Base-by-base conservation (phyloP, 2,113 vertebrate genomes). In the Furnarius figulus region DNA sequence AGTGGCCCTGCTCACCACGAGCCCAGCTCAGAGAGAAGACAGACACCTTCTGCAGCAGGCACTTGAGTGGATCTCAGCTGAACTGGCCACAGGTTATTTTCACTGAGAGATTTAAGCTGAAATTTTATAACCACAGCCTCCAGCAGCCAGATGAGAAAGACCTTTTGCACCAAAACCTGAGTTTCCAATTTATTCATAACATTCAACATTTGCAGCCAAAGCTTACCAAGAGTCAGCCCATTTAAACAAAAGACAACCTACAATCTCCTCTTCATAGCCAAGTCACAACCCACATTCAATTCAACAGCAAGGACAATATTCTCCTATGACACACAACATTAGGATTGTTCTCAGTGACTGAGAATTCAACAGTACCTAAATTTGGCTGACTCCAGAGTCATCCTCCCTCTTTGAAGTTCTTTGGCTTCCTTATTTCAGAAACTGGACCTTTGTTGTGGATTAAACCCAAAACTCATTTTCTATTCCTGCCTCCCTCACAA, bases 401-500 rank as follows among this genome's bases (percentile, higher is more conserved):
- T 24, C 18, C 8, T 77, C 33, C 20, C 23, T 53, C 62, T n/a
- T 6, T 47, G 24, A 91, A 81, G 21, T 61, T 82, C 31, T 65
- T 33, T 14, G 23, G 27, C 15, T 83, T 76, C 53, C 28, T 75
- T 56, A 33, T 23, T 78, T 68, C 40, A 73, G 47, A 79, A 84
- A 46, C 13, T 27, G 40, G 71, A 81, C 49, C 75, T 52, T 71
- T 42, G 59, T 2, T 83, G 68, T 40, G 33, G 33, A 77, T 78
- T 87, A 84, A 94, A 82, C 24, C 15, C 85, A 67, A 58, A 87
- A 28, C 49, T 96, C 76, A 71, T n/a, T 96, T 92, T 85, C 74
- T 92, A 18, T 74, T 63, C 33, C 90, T 72, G 84, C 49, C 93
- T 96, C 56, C 20, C 23, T 61, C 49, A 20, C 28, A 70, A n/a